Percentiles rank a stretch among this genome's conserved stretches.
Evolutionary conservation across 2,113 vertebrate genomes (phyloP).

Genomic region (Typhlomys cinereus): DNA sequence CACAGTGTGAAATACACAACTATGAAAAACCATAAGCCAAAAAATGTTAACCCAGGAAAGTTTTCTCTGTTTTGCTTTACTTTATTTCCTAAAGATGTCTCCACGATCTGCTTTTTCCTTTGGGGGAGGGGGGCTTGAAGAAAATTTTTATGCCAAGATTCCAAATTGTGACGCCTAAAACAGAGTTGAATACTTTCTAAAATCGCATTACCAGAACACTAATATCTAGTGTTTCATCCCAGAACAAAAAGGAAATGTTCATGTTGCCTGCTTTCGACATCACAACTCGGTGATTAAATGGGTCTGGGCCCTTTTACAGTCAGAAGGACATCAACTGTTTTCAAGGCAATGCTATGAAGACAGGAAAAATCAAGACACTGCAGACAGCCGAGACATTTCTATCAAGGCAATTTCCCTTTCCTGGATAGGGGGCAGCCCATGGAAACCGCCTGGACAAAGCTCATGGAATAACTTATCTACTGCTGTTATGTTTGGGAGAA

Average conservation of each 20-base stretch:
- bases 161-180: constrained; percentile 1
- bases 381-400: too few species aligned
- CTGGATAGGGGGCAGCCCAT: too few species aligned
- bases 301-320: not conserved
- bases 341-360: constrained; percentile 19
- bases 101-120: not conserved
- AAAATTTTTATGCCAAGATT: constrained; percentile 42
- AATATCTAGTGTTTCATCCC: not conserved
- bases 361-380: too few species aligned
- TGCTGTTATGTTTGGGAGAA: not conserved
- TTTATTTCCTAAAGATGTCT: constrained; percentile 11
- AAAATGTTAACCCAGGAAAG: constrained; percentile 6
- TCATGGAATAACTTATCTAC: not conserved
- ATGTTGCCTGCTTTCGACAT: not conserved
- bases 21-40: constrained; percentile 28
- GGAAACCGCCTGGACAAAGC: too few species aligned
- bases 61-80: not conserved
- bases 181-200: constrained; percentile 20
- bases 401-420: not conserved
- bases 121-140: not conserved
- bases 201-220: constrained; percentile 5
- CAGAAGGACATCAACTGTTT: not conserved
- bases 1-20: constrained; percentile 46
- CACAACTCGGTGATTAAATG: not conserved
- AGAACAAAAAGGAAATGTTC: constrained; percentile 25